These are phyloP conservation scores for Brachyptera risi DNA, from an alignment of 2,888 invertebrate genomes.

Conservation along the genomic window DNA sequence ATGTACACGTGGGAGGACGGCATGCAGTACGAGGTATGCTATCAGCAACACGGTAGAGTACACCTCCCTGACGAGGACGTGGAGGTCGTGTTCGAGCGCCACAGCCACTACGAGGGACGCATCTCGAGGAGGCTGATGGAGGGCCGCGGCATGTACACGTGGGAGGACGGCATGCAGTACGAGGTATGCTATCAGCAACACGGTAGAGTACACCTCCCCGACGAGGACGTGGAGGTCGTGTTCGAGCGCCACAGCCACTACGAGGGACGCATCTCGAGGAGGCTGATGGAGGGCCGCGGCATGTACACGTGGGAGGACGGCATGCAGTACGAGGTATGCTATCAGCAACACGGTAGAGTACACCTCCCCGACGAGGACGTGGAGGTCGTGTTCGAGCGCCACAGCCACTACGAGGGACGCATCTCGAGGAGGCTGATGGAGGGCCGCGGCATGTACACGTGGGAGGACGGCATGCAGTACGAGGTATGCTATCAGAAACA, in stretches of 20 bases:
- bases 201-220: not conserved
- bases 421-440: conserved; percentile 26
- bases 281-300: conserved; percentile 25
- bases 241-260: conserved; percentile 23
- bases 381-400: conserved; percentile 17
- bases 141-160: conserved; percentile 23
- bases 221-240: conserved; percentile 13
- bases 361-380: too few species aligned
- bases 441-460: conserved; percentile 23
- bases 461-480: conserved; percentile 27
- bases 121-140: conserved; percentile 26
- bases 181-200: conserved; percentile 9
- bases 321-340: conserved; percentile 23
- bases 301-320: conserved; percentile 26
- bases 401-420: conserved; percentile 25
- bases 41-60: too few species aligned
- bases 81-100: conserved; percentile 17
- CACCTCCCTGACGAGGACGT: too few species aligned
- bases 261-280: conserved; percentile 26
- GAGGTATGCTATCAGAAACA: conserved; percentile 8
- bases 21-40: conserved; percentile 23
- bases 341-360: not conserved
- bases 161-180: conserved; percentile 27
- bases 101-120: conserved; percentile 25
- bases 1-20: conserved; percentile 26